Conservation (phyloP, 1,140 invertebrate genomes). For the Macrobrachium rosenbergii region DNA sequence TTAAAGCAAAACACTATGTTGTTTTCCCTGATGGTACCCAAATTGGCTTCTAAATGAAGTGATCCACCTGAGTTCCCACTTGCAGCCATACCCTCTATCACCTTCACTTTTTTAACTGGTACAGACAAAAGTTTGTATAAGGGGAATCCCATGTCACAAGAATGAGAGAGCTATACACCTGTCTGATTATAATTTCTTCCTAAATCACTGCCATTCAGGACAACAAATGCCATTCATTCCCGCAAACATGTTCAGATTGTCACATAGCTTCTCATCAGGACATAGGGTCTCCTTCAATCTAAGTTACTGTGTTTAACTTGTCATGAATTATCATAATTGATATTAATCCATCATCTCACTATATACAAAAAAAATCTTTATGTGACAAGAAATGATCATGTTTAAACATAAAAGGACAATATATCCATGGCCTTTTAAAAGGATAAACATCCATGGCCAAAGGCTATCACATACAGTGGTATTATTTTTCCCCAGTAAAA, state of each 20-base stretch:
- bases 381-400: slow-evolving; percentile 39
- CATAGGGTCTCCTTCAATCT: background rate
- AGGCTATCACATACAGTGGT: slow-evolving; percentile 54
- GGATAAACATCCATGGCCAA: slow-evolving; percentile 51
- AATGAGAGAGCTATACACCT: too few relatives aligned
- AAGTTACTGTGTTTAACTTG: slow-evolving; percentile 31
- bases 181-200: too few relatives aligned
- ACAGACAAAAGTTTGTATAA: too few relatives aligned
- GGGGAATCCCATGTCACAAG: too few relatives aligned
- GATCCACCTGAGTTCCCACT: slow-evolving; percentile 38
- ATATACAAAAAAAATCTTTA: slow-evolving; percentile 42
- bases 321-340: slow-evolving; percentile 25
- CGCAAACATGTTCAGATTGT: background rate
- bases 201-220: too few relatives aligned
- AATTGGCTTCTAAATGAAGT: background rate
- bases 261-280: slow-evolving; percentile 19
- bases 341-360: slow-evolving; percentile 28
- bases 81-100: slow-evolving; percentile 25
- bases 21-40: slow-evolving; percentile 9
- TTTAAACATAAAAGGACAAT: slow-evolving; percentile 26
- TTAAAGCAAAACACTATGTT: slow-evolving; percentile 3
- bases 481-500: slow-evolving; percentile 12
- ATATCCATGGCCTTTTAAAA: background rate
- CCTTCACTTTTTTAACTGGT: too few relatives aligned
- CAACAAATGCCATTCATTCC: too few relatives aligned